A percentile compares a stretch with the other conserved stretches of the same genome.
These are phyloP conservation scores for Micromussa lordhowensis DNA, from an alignment of 92 coral and sea anemone genomes.

Conservation along the genomic window DNA sequence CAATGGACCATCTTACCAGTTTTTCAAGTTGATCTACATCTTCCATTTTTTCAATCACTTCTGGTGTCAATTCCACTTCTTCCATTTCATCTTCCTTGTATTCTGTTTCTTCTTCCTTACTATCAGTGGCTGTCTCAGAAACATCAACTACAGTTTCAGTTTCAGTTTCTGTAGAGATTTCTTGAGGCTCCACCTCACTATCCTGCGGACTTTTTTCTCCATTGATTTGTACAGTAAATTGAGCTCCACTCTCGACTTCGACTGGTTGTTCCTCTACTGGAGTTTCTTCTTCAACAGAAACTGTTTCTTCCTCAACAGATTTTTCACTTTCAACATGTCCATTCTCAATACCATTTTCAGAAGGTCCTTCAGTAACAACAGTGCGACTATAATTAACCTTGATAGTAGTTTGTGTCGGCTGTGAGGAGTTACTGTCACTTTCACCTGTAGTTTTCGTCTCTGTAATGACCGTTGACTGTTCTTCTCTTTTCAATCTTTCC, in stretches of 20 bases:
- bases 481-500: constrained; percentile 39
- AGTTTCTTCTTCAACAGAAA: constrained; percentile 38
- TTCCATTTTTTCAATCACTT: constrained; percentile 80
- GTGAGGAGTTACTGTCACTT: constrained; percentile 1
- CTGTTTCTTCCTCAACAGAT: constrained; percentile 42
- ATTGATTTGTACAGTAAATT: constrained; percentile 24
- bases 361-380: constrained; percentile 16
- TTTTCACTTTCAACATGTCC: constrained; percentile 56
- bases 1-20: constrained; percentile 61
- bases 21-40: constrained; percentile 89
- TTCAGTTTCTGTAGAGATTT: constrained; percentile 30
- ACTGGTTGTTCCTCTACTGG: constrained; percentile 32
- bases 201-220: constrained; percentile 23
- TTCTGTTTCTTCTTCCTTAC: constrained; percentile 29
- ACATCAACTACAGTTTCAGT: constrained; percentile 37
- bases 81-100: constrained; percentile 53
- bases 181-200: constrained; percentile 27
- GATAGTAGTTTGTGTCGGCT: constrained; percentile 20
- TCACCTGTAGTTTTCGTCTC: constrained; percentile 41
- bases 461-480: constrained; percentile 33
- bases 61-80: constrained; percentile 74
- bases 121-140: constrained; percentile 41
- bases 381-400: constrained; percentile 24
- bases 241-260: constrained; percentile 9
- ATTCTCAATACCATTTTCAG: constrained; percentile 68